Base-by-base conservation (phyloP, 64 coral and sea anemone species). In the Catalaphyllia jardinei region DNA sequence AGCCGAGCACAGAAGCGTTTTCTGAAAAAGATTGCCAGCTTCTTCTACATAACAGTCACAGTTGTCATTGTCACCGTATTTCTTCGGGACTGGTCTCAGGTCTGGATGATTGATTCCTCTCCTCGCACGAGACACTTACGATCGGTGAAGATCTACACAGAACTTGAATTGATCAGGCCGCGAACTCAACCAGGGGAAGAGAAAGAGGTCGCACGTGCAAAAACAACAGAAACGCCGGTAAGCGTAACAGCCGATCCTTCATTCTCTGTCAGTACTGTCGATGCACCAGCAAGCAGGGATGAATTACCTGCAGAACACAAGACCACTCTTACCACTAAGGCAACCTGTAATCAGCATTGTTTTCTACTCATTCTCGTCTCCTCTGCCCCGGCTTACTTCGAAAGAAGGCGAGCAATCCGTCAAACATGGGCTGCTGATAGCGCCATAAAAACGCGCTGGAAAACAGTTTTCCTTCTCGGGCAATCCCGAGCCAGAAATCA, bases 401-500 rank as follows among this genome's bases (percentile, higher is more conserved):
- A 91, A 39, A 57, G 77, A 29, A 61, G 93, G 38, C 71, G 49
- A 62, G 17, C 63, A 73, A 91, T 95, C 19, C 93, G 93, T 4
- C 67, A 86, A 87, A 94, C 93, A 16, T 94, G 93, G 93, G 93
- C 75, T 16, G 31, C 67, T 28, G 89, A 94, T 29, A 74, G 55
- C 71, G 79, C 71, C 11, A 54, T 91, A 3, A 75, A 42, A 3
- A 8, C 57, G 14, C 82, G 86, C 9, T 94, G 93, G 93, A 80
- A 86, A 62, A 94, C 93, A 1, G 67, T 94, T 29, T 94, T 94
- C 63, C 11, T 91, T 33, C 63, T 95, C 1, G 76, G 79, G 15
- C 82, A 62, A 33, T 87, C 86, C 20, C 82, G 74, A 7, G 90
- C 81, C 42, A 31, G 64, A 62, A 73, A 64, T 38, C 27, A 95